A percentile compares a stretch with the other conserved stretches of the same genome.
These are phyloP conservation scores for Chaetura pelagica DNA, from an alignment of 2,113 vertebrate species.

Conservation along the genomic window DNA sequence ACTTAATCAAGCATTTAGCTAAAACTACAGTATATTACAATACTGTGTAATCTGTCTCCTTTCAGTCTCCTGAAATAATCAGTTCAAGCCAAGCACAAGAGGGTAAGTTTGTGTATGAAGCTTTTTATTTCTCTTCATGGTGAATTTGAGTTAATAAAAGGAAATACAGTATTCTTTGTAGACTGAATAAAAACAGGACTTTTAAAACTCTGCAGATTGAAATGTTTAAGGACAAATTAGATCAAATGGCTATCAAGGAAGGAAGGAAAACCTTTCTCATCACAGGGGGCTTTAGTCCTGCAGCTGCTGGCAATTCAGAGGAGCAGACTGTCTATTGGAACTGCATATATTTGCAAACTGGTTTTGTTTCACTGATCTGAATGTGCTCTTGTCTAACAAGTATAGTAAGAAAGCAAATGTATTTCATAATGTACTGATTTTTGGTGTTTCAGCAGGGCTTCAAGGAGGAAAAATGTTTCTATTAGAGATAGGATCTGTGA, in stretches of 20 bases:
- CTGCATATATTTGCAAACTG: background rate
- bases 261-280: background rate
- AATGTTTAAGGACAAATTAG: background rate
- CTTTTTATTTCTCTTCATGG: background rate
- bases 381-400: background rate
- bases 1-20: background rate
- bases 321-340: background rate
- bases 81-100: background rate
- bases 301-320: background rate
- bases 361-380: background rate
- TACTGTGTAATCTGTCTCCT: background rate
- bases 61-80: background rate
- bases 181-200: background rate
- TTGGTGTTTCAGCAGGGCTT: background rate
- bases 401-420: background rate
- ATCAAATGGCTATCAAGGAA: background rate
- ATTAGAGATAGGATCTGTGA: background rate
- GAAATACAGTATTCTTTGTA: background rate
- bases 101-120: background rate
- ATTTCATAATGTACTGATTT: background rate
- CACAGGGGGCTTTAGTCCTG: background rate
- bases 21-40: background rate
- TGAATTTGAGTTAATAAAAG: background rate
- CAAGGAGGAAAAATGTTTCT: background rate
- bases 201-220: background rate